These are phyloP conservation scores for Dermolepida albohirtum DNA, from an alignment of 2,888 invertebrate species.

Conservation along the genomic window DNA sequence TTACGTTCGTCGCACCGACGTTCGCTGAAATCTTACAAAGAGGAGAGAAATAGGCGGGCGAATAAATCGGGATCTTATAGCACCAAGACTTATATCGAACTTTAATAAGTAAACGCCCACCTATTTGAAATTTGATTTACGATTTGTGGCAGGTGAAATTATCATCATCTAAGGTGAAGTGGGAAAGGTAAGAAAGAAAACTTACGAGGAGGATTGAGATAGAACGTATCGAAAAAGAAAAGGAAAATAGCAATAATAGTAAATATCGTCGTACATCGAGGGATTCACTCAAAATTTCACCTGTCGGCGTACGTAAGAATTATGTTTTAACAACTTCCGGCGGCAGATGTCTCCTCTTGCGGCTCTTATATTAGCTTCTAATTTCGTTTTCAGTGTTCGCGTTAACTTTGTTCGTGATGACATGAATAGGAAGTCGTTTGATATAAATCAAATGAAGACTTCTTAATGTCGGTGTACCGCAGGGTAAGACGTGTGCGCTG, in stretches of 20 bases:
- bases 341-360: conserved; percentile 52
- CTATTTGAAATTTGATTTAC: conserved; percentile 61
- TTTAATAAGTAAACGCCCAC: conserved; percentile 60
- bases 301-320: conserved; percentile 52
- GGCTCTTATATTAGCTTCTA: conserved; percentile 28
- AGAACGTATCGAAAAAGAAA: background rate
- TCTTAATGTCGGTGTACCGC: conserved; percentile 24
- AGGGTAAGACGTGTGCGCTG: background rate
- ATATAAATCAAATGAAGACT: conserved; percentile 23
- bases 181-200: conserved; percentile 2
- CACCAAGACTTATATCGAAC: conserved; percentile 35
- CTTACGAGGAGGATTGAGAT: background rate
- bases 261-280: conserved; percentile 13
- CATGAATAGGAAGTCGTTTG: conserved; percentile 22
- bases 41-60: conserved; percentile 35
- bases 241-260: conserved; percentile 19
- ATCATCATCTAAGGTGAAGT: conserved; percentile 34
- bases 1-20: conserved; percentile 14
- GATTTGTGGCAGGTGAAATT: conserved; percentile 54
- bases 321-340: conserved; percentile 55
- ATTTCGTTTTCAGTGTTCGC: conserved; percentile 11
- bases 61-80: conserved; percentile 26
- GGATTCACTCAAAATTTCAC: conserved; percentile 45
- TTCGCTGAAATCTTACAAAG: conserved; percentile 35
- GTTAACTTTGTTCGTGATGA: conserved; percentile 9